Evolutionary conservation across 2,113 vertebrate species (phyloP), one percentile per base, ranked within the genome.

Genomic region (Clinocottus analis): DNA sequence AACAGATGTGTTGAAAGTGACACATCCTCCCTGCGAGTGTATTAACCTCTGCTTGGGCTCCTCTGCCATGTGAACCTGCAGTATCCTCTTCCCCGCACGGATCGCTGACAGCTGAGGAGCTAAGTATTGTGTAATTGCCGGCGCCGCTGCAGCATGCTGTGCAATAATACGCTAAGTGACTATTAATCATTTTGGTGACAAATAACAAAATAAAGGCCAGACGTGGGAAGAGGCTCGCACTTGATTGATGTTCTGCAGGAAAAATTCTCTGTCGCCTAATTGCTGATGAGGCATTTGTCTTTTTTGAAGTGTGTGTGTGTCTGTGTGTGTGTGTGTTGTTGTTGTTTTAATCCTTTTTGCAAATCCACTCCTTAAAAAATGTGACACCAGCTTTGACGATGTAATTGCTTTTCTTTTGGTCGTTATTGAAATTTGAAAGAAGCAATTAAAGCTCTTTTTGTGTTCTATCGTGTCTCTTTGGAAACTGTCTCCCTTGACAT

Each of bases 131-230:
- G 82, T 88, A 88, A 92, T 71, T 79, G 82, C 85, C 64, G 82
- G 72, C 82, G 75, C 70, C 23, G 85, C 59, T 64, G 79, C 82
- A 63, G 85, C 85, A 77, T 78, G 85, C 64, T 25, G 78, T 79
- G 77, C 80, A 87, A 85, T 90, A 83, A 92, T 84, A 68, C 47
- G 66, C 66, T 85, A 84, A 93, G 85, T 90, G 84, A 89, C 90
- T 86, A 91, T 91, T 93, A 89, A 93, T 93, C 90, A 89, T 85
- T 78, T 71, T 55, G 56, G 82, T 82, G 85, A 90, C 87, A 82
- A 91, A 90, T 90, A 90, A 82, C 79, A 87, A 90, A 89, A 87
- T 84, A 80, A 84, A 89, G 83, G 67, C 64, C 23, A 83, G 82
- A 75, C 9, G 74, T 86, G 81, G 77, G 84, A 82, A 77, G 80